phyloP scores from a whole-genome alignment of 1,140 invertebrate genomes.

The Myzus persicae region DNA sequence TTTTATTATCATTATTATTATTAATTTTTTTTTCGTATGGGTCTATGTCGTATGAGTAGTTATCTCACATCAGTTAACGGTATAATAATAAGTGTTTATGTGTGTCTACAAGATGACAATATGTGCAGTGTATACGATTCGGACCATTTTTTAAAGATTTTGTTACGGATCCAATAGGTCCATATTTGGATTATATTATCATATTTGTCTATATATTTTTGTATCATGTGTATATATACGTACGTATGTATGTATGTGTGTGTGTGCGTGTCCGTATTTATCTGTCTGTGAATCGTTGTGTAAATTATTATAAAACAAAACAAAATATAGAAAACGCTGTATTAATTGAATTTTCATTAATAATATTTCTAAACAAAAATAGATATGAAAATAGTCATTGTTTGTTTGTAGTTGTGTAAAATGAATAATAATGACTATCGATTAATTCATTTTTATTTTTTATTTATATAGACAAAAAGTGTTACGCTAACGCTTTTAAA shows the following conservation, averaged over 20 bases:
- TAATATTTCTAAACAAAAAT: not conserved
- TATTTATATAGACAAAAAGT: not conserved
- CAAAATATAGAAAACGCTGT: not conserved
- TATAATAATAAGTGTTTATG: not conserved
- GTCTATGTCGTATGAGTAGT: not conserved
- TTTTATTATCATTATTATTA: slow-evolving; percentile 16
- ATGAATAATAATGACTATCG: not conserved
- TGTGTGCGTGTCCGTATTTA: not conserved
- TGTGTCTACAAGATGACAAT: not conserved
- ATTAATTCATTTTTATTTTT: not conserved
- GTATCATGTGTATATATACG: not conserved
- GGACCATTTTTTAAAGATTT: not conserved
- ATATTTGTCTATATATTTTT: not conserved
- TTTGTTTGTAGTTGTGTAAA: not conserved
- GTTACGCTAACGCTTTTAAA: not conserved
- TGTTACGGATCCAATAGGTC: not conserved
- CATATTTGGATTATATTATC: too few species aligned
- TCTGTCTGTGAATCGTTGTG: not conserved
- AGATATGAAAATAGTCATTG: not conserved
- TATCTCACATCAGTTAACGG: not conserved
- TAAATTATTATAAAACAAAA: too few species aligned
- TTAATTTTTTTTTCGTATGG: not conserved
- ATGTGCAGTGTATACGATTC: not conserved
- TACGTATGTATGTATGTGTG: not conserved
- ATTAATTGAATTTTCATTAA: not conserved